These are phyloP conservation scores for Pecten maximus DNA, from an alignment of 2,888 invertebrate species.

Conservation along the genomic window DNA sequence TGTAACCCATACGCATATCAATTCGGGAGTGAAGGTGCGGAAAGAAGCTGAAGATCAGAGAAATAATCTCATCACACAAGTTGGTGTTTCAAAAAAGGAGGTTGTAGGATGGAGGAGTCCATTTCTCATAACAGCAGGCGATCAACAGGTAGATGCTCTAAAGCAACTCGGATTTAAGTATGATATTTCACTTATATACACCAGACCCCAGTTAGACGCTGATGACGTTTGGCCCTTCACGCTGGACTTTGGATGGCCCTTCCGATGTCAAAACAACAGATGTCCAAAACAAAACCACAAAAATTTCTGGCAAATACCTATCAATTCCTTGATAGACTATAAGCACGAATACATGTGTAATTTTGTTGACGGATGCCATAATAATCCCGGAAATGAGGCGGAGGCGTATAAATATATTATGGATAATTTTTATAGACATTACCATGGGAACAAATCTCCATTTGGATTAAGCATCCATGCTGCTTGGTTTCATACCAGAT, in stretches of 20 bases:
- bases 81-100: constrained; percentile 27
- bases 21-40: not conserved
- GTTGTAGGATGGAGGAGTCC: constrained; percentile 49
- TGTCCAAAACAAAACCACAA: constrained; percentile 39
- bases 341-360: constrained; percentile 43
- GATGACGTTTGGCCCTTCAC: constrained; percentile 49
- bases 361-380: constrained; percentile 48
- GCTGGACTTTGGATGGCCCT: constrained; percentile 48
- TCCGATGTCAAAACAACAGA: constrained; percentile 45
- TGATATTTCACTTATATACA: constrained; percentile 40
- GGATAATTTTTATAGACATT: constrained; percentile 50
- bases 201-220: not conserved
- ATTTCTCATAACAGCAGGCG: constrained; percentile 47
- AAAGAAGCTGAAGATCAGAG: constrained; percentile 10
- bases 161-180: constrained; percentile 46
- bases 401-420: constrained; percentile 45
- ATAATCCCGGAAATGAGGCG: constrained; percentile 42
- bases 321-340: constrained; percentile 49
- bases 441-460: constrained; percentile 36
- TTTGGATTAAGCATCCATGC: constrained; percentile 42
- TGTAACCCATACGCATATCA: constrained; percentile 1
- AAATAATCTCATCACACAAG: constrained; percentile 1
- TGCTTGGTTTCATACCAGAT: constrained; percentile 31
- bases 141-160: constrained; percentile 48
- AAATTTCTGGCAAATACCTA: no score